phyloP scores from a whole-genome alignment of 2,113 vertebrate genomes.

The Tursiops truncatus region DNA sequence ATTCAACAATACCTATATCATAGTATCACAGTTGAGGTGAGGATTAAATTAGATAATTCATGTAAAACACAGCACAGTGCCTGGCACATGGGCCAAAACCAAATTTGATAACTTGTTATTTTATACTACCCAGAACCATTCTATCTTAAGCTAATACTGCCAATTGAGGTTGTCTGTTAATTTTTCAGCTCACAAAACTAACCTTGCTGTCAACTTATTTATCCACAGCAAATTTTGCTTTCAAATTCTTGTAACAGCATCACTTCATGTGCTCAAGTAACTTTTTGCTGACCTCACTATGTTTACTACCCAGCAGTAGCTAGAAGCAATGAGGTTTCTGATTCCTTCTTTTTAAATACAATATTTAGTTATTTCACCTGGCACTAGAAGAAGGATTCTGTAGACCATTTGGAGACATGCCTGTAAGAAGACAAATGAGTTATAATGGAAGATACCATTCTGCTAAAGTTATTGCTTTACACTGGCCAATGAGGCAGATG shows the following conservation, averaged over 20 bases:
- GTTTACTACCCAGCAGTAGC: background rate
- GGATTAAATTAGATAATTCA: background rate
- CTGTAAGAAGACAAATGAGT: background rate
- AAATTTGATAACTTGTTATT: background rate
- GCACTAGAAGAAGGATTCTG: background rate
- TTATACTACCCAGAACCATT: background rate
- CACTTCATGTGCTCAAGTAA: background rate
- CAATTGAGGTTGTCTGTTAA: background rate
- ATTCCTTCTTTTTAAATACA: background rate
- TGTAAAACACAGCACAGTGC: background rate
- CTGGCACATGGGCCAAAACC: background rate
- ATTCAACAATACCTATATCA: no score
- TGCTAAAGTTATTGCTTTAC: background rate
- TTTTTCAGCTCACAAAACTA: constrained; percentile 24
- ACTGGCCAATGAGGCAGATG: background rate
- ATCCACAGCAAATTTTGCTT: background rate
- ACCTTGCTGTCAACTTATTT: background rate
- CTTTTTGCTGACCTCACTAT: background rate
- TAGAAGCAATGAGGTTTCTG: background rate
- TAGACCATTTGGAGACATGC: background rate
- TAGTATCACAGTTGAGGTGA: background rate
- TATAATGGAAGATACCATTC: background rate
- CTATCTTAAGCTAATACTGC: background rate
- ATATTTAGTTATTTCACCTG: background rate
- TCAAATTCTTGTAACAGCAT: background rate